Conservation (phyloP, 2,797 vertebrate genomes). For the Novumbra hubbsi region DNA sequence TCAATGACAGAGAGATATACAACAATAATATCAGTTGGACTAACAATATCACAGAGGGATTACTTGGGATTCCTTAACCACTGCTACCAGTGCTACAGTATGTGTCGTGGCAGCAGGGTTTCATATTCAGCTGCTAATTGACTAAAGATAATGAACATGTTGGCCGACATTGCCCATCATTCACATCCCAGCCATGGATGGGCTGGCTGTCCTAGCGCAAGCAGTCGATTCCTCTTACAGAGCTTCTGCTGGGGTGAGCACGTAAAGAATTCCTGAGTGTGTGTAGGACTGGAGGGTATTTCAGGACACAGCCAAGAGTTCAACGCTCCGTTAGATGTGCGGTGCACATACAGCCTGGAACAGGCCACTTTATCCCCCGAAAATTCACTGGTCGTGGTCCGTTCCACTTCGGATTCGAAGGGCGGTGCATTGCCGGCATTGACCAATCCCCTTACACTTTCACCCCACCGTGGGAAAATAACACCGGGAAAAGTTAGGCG, state of each 20-base stretch:
- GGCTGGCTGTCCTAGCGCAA: background rate
- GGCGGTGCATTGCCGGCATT: too few species aligned
- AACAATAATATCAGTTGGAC: background rate
- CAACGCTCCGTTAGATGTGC: constrained; percentile 2
- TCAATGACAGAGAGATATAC: background rate
- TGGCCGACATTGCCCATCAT: background rate
- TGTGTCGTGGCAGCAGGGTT: background rate
- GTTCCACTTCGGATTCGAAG: too few species aligned
- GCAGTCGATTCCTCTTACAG: background rate
- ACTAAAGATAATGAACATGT: background rate
- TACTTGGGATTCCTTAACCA: background rate
- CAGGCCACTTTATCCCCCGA: constrained; percentile 5
- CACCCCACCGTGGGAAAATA: too few species aligned
- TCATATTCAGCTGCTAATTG: background rate
- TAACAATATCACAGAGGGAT: background rate
- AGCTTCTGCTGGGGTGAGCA: background rate
- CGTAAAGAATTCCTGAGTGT: constrained; percentile 61
- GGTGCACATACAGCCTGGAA: constrained; percentile 33
- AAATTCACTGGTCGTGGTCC: too few species aligned
- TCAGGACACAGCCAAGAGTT: constrained; percentile 26
- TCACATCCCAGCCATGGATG: background rate
- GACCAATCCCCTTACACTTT: too few species aligned
- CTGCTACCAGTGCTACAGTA: background rate
- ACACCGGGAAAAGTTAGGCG: too few species aligned
- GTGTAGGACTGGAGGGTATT: constrained; percentile 6